A percentile compares a stretch with the other conserved stretches of the same genome.
Evolutionary conservation across 1,140 invertebrate genomes (phyloP).

Genomic region (Drosophila melanica): DNA sequence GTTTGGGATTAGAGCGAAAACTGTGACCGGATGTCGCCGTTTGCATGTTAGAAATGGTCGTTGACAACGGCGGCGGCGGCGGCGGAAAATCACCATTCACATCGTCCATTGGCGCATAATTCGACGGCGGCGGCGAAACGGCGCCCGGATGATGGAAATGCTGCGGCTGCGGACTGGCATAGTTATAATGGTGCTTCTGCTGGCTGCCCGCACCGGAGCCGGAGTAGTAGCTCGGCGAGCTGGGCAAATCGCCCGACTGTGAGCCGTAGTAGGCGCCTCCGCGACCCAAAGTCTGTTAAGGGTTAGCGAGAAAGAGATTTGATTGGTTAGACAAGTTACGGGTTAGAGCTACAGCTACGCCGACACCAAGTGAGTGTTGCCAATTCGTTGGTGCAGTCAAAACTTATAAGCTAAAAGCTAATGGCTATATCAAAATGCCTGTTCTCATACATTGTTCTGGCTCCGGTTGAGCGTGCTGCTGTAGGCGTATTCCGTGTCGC

Average conservation of each 20-base stretch:
- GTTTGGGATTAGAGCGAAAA: constrained; percentile 82
- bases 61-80: constrained; percentile 78
- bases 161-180: constrained; percentile 69
- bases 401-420: neutral
- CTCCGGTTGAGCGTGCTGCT: constrained; percentile 70
- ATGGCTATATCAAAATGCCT: constrained; percentile 1
- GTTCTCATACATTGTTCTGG: constrained; percentile 83
- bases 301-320: constrained; percentile 55
- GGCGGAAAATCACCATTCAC: constrained; percentile 73
- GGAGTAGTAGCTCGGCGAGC: constrained; percentile 71
- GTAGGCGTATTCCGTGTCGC: constrained; percentile 84
- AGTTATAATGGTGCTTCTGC: constrained; percentile 75
- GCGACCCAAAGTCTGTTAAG: constrained; percentile 79
- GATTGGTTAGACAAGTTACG: constrained; percentile 66
- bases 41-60: constrained; percentile 82
- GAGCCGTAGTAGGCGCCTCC: constrained; percentile 64
- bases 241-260: constrained; percentile 66
- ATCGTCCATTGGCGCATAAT: constrained; percentile 59
- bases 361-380: constrained; percentile 59
- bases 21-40: constrained; percentile 68
- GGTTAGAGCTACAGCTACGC: constrained; percentile 26
- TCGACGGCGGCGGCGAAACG: constrained; percentile 74
- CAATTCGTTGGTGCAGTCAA: constrained; percentile 53
- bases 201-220: constrained; percentile 47
- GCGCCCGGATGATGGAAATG: constrained; percentile 80